Percentiles rank a stretch among this genome's conserved stretches.
Conservation (phyloP, 2,113 vertebrate genomes). For the Pao palembangensis region DNA sequence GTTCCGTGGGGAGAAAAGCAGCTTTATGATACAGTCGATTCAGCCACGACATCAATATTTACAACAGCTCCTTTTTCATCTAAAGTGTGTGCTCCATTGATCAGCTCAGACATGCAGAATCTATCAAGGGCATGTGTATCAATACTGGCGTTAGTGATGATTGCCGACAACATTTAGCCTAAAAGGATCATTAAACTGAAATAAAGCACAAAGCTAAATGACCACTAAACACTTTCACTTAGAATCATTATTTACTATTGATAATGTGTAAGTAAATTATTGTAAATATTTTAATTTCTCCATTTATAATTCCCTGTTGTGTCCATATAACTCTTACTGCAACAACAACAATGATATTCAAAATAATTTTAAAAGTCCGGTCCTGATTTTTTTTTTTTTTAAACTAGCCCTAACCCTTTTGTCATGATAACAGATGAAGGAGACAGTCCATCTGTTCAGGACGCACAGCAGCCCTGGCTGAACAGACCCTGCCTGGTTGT, state of each 20-base stretch:
- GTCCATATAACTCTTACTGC: too few relatives aligned
- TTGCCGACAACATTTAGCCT: slow-evolving; percentile 15
- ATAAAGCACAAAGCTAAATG: slow-evolving; percentile 25
- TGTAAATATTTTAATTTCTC: too few relatives aligned
- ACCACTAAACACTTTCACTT: slow-evolving; percentile 31
- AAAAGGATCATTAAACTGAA: background rate
- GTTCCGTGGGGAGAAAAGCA: background rate
- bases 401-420: background rate
- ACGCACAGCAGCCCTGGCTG: slow-evolving; percentile 73
- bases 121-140: slow-evolving; percentile 34
- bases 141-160: slow-evolving; percentile 23
- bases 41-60: background rate
- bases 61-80: background rate
- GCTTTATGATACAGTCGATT: background rate
- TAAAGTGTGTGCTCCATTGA: slow-evolving; percentile 6
- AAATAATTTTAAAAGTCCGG: too few relatives aligned
- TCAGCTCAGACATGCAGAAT: slow-evolving; percentile 5
- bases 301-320: too few relatives aligned
- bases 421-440: slow-evolving; percentile 80
- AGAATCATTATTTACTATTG: slow-evolving; percentile 10
- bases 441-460: slow-evolving; percentile 82
- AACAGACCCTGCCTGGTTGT: slow-evolving; percentile 67
- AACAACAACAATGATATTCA: too few relatives aligned
- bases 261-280: background rate
- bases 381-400: too few relatives aligned